Base-by-base conservation (phyloP, 2,797 vertebrate genomes). In the Prunella strophiata region DNA sequence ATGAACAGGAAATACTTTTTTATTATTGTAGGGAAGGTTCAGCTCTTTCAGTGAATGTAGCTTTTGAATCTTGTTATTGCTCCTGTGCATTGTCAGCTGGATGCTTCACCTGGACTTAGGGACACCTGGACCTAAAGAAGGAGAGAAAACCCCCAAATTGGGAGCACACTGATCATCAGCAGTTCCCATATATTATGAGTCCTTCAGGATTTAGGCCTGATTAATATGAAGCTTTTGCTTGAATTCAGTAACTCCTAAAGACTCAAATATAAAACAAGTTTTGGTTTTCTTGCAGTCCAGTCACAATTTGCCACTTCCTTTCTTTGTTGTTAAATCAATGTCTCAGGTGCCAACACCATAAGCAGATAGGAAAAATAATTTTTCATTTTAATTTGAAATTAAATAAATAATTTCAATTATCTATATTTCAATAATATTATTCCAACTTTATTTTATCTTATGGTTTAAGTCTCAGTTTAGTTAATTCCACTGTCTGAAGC, bases 11-110 rank as follows among this genome's bases (percentile, higher is more conserved):
- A 79, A 68, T 75, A 30, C 3, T 52, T 91, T 61, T 8, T 50
- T 52, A 13, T 77, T 74, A 11, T 40, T 75, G 21, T 32, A 23
- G 12, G 13, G 27, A 25, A 42, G 34, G 10, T 51, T 72, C 63
- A 12, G 5, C 26, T 84, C 20, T 13, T 32, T 75, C 20, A 42
- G n/a, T 6, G 9, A 73, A 36, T 0, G 0, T n/a, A 40, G 38
- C 17, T 93, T 89, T 65, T 83, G 63, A 30, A 59, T 26, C 29
- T 70, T 6, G 2, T 58, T 20, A 5, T 8, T 30, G 25, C 26
- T 82, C 16, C 36, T 62, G 5, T 61, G 81, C n/a, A 34, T 34
- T 30, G 7, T 25, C 29, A 91, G 32, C 43, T 38, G 45, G 30
- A 38, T 48, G n/a, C 16, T 34, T 58, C 20, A 20, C 16, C 22